A percentile compares a stretch with the other conserved stretches of the same genome.
These are phyloP conservation scores for Neolamprologus sp. DNA, from an alignment of 2,113 vertebrate genomes.

Conservation along the genomic window DNA sequence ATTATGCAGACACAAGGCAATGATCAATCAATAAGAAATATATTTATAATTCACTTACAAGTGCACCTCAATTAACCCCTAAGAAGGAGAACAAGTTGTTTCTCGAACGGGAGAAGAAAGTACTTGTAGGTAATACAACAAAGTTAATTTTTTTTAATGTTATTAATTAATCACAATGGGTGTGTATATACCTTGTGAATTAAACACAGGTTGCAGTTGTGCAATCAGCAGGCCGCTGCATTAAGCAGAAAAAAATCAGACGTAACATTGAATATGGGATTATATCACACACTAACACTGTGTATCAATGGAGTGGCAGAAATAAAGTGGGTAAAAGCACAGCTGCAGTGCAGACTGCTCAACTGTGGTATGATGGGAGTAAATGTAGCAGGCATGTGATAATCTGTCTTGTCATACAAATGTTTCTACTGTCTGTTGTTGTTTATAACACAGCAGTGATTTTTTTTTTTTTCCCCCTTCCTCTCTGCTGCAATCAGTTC, in stretches of 20 bases:
- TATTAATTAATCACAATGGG: neutral
- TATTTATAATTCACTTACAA: neutral
- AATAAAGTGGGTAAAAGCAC: neutral
- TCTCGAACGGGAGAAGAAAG: neutral
- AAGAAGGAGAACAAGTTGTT: neutral
- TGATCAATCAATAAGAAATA: conserved; percentile 23
- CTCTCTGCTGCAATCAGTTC: neutral
- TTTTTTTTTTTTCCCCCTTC: rapidly evolving
- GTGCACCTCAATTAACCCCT: neutral
- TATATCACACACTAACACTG: neutral
- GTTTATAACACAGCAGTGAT: neutral
- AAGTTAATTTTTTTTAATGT: neutral
- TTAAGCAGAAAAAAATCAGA: neutral
- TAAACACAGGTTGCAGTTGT: neutral
- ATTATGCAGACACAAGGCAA: neutral
- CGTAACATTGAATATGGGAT: neutral
- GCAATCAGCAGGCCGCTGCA: neutral
- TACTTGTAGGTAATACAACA: neutral
- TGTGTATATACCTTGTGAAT: neutral
- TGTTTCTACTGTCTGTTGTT: neutral
- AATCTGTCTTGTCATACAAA: neutral
- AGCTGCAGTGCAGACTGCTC: neutral
- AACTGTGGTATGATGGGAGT: neutral
- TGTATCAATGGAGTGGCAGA: neutral
- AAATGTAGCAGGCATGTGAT: neutral